Evolutionary conservation across 2,888 invertebrate genomes (phyloP).

Genomic region (Andrena marginata): DNA sequence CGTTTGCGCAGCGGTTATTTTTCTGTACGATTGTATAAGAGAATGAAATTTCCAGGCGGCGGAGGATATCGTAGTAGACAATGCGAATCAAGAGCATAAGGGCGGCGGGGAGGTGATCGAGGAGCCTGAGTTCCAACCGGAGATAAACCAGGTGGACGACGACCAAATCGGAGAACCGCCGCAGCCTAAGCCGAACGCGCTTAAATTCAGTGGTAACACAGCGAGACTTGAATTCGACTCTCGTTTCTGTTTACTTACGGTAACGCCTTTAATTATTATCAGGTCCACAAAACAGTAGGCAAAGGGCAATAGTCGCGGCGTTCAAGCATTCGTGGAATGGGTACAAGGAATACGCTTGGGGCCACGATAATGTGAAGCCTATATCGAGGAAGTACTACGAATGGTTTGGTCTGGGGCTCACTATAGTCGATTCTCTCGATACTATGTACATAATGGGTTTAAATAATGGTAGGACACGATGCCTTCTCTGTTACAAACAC

Average conservation of each 20-base stretch:
- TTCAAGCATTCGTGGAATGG: constrained; percentile 98
- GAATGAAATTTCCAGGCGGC: constrained; percentile 68
- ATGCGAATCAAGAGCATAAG: constrained; percentile 78
- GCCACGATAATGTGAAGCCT: constrained; percentile 97
- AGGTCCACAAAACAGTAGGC: constrained; percentile 93
- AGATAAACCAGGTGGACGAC: constrained; percentile 81
- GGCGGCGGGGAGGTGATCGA: constrained; percentile 85
- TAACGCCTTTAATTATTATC: constrained; percentile 74
- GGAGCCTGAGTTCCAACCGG: constrained; percentile 84
- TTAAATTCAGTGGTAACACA: constrained; percentile 79
- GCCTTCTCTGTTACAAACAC: constrained; percentile 6
- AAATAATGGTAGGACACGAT: constrained; percentile 89
- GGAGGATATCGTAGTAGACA: constrained; percentile 81
- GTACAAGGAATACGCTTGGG: constrained; percentile 98
- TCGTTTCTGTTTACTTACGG: not conserved
- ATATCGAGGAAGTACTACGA: constrained; percentile 93
- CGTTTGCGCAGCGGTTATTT: not conserved
- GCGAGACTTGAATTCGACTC: not conserved
- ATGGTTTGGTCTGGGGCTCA: constrained; percentile 99
- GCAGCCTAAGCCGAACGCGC: constrained; percentile 78
- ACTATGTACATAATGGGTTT: constrained; percentile 98
- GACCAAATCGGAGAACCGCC: constrained; percentile 83
- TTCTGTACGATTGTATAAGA: not conserved
- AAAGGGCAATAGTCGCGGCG: constrained; percentile 94
- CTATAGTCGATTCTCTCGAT: constrained; percentile 97